Evolutionary conservation across 2,888 invertebrate species (phyloP).

Genomic region (Cerastis leucographa): DNA sequence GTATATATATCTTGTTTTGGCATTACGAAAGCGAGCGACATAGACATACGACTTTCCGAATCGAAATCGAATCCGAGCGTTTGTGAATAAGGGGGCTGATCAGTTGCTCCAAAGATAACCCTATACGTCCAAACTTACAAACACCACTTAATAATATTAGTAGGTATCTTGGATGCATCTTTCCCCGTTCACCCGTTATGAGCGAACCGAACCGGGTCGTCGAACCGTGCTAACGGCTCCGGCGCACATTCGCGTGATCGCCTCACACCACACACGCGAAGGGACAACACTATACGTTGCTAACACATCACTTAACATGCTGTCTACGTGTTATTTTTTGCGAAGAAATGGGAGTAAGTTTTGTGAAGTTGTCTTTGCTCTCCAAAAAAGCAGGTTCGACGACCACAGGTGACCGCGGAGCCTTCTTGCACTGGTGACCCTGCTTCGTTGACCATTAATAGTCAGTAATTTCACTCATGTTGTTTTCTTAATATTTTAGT

Average conservation of each 20-base stretch:
- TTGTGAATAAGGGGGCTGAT: too few species aligned
- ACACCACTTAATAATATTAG: not conserved
- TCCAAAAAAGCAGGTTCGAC: constrained; percentile 19
- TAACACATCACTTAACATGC: constrained; percentile 24
- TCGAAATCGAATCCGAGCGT: too few species aligned
- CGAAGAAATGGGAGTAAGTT: constrained; percentile 12
- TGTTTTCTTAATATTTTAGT: not conserved
- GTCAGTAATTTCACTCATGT: not conserved
- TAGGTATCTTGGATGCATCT: constrained; percentile 50
- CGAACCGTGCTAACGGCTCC: constrained; percentile 70
- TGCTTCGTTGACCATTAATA: not conserved
- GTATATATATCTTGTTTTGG: too few species aligned
- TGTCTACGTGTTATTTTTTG: constrained; percentile 21
- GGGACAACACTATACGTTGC: constrained; percentile 54
- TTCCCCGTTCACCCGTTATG: constrained; percentile 54
- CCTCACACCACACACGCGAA: constrained; percentile 57
- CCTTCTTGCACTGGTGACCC: constrained; percentile 5
- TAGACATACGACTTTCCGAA: too few species aligned
- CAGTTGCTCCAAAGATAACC: not conserved
- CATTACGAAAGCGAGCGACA: too few species aligned
- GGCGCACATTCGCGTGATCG: constrained; percentile 67
- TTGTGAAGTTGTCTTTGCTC: constrained; percentile 13
- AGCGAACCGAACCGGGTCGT: constrained; percentile 68
- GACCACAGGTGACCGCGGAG: constrained; percentile 22
- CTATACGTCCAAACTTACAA: not conserved